Percentiles rank a stretch among this genome's conserved stretches.
These are phyloP conservation scores for Gastracanthus pulcherrimus DNA, from an alignment of 2,888 invertebrate species.

Conservation along the genomic window DNA sequence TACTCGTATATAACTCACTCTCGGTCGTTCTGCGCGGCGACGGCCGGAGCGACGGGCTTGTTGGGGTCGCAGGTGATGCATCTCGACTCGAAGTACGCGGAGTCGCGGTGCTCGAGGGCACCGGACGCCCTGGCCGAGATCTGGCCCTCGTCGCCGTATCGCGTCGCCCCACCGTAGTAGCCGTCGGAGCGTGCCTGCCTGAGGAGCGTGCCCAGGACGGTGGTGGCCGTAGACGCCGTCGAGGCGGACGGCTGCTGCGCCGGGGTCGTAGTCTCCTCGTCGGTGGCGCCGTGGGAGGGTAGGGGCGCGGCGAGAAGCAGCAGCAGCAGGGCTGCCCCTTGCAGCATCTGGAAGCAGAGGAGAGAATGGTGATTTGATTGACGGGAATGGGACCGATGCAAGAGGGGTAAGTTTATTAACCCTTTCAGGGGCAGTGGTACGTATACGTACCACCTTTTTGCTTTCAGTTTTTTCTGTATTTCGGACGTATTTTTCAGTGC, in stretches of 20 bases:
- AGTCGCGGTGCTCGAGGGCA: slow-evolving; percentile 66
- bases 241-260: slow-evolving; percentile 60
- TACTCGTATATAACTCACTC: slow-evolving; percentile 58
- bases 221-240: slow-evolving; percentile 59
- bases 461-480: no score
- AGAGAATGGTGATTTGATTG: no score
- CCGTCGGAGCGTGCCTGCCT: slow-evolving; percentile 71
- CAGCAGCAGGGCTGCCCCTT: background rate
- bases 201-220: slow-evolving; percentile 66
- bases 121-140: slow-evolving; percentile 56
- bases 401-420: no score
- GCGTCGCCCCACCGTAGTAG: slow-evolving; percentile 63
- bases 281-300: background rate
- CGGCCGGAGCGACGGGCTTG: slow-evolving; percentile 62
- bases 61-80: slow-evolving; percentile 72
- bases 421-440: no score
- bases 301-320: background rate
- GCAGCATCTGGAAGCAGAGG: slow-evolving; percentile 25
- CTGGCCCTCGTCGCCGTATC: slow-evolving; percentile 64
- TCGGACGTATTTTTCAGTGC: no score
- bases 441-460: no score
- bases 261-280: slow-evolving; percentile 31
- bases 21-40: slow-evolving; percentile 57
- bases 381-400: no score
- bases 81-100: slow-evolving; percentile 71